Evolutionary conservation across 2,113 vertebrate species (phyloP).

Genomic region (Oncorhynchus kisutch): DNA sequence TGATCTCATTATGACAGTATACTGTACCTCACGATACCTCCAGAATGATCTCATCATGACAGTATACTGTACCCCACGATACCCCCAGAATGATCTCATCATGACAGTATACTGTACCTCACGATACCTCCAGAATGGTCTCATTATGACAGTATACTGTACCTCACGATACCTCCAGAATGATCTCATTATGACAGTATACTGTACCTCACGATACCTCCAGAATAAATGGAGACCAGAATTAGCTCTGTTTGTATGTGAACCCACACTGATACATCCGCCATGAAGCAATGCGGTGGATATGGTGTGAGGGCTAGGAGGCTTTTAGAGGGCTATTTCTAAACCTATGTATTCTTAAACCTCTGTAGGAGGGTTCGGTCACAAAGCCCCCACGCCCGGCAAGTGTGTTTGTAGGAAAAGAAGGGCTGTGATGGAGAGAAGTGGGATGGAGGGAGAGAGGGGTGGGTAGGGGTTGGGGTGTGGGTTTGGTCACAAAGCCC

Average conservation of each 20-base stretch:
- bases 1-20: too few species aligned
- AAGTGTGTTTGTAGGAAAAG: constrained; percentile 30
- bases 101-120: too few species aligned
- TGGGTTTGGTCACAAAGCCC: constrained; percentile 1
- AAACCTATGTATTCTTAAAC: constrained; percentile 4
- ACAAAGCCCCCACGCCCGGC: too few species aligned
- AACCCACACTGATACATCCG: constrained; percentile 38
- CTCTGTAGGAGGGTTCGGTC: constrained; percentile 12
- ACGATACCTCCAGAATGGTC: too few species aligned
- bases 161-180: too few species aligned
- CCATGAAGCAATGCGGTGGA: constrained; percentile 33
- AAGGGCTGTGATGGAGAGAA: neutral
- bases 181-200: too few species aligned
- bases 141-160: too few species aligned
- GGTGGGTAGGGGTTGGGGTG: constrained; percentile 21
- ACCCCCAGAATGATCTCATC: too few species aligned
- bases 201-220: too few species aligned
- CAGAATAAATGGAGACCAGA: constrained; percentile 21
- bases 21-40: too few species aligned
- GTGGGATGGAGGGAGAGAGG: constrained; percentile 13
- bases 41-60: too few species aligned
- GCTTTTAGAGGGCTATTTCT: constrained; percentile 58
- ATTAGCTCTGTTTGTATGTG: constrained; percentile 25
- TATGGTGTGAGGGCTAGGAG: neutral
- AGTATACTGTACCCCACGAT: too few species aligned